Evolutionary conservation across 2,113 vertebrate species (phyloP).

Genomic region (Epinephelus cyanopodus): DNA sequence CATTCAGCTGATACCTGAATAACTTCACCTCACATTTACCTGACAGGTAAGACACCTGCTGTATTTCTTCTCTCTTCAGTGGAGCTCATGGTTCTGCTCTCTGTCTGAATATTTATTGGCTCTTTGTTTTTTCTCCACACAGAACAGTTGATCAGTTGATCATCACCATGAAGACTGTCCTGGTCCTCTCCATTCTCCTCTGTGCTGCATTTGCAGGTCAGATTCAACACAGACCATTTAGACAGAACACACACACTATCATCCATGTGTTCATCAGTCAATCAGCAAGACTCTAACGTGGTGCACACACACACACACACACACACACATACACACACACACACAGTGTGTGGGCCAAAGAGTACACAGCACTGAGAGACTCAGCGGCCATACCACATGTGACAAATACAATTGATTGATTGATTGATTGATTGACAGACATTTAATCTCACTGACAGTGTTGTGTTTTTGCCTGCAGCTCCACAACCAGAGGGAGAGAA

Average conservation of each 20-base stretch:
- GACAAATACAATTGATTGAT: no score
- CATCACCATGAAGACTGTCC: conserved; percentile 37
- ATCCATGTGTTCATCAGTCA: background rate
- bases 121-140: background rate
- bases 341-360: no score
- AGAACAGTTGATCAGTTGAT: background rate
- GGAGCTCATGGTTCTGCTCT: background rate
- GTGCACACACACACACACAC: background rate
- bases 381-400: no score
- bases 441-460: background rate
- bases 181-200: conserved; percentile 37
- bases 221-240: background rate
- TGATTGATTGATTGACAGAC: no score
- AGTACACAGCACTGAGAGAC: no score
- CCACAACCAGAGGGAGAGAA: background rate
- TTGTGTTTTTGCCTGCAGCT: conserved; percentile 20
- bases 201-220: conserved; percentile 41
- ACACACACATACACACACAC: no score
- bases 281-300: background rate
- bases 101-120: background rate
- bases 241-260: background rate
- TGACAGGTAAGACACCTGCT: conserved; percentile 24
- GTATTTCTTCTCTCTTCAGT: background rate
- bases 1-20: conserved; percentile 18
- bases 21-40: background rate